These are phyloP conservation scores for Tragopan temminckii DNA, from an alignment of 2,797 vertebrate species.

Conservation along the genomic window DNA sequence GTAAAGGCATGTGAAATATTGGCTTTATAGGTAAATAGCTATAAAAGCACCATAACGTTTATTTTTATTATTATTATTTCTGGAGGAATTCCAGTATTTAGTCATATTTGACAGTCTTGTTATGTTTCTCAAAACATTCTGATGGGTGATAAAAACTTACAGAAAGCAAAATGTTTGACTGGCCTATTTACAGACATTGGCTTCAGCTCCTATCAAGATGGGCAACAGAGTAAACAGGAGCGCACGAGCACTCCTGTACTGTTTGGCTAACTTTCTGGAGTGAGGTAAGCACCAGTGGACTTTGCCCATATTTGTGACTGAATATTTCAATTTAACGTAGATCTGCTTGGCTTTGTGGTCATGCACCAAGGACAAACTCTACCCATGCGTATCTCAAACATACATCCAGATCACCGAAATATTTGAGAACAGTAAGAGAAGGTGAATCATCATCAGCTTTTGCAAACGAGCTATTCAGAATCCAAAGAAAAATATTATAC, in stretches of 20 bases:
- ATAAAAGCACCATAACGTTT: not conserved
- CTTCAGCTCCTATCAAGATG: not conserved
- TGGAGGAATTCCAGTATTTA: not conserved
- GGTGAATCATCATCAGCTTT: not conserved
- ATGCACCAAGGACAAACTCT: not conserved
- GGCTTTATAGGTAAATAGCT: not conserved
- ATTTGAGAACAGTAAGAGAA: not conserved
- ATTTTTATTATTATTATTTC: not conserved
- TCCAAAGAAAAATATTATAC: not conserved
- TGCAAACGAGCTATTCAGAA: not conserved
- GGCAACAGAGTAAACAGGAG: not conserved
- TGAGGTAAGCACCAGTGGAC: conserved; percentile 17
- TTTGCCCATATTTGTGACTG: conserved; percentile 35
- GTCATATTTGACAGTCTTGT: not conserved
- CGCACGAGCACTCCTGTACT: not conserved
- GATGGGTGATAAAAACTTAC: not conserved
- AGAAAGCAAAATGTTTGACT: not conserved
- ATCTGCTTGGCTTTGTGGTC: not conserved
- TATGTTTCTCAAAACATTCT: not conserved
- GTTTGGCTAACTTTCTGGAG: not conserved
- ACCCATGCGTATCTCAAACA: not conserved
- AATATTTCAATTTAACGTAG: not conserved
- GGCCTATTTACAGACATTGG: not conserved
- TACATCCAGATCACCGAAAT: not conserved
- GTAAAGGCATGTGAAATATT: not conserved